Base-by-base conservation (phyloP, 2,797 vertebrate genomes). In the Cottoperca gobio region DNA sequence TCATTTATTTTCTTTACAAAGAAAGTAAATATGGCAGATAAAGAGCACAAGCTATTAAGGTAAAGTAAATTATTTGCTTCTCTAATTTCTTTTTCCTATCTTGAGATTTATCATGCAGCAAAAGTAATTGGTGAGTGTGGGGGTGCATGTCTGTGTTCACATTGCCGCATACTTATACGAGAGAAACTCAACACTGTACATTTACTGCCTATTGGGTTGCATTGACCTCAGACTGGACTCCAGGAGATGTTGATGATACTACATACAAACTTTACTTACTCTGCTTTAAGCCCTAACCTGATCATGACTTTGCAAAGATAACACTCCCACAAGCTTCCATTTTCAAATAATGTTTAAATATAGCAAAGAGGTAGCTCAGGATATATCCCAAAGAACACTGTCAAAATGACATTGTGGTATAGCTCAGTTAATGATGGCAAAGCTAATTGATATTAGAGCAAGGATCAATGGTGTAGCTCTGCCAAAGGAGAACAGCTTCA, bases 361-460 rank as follows among this genome's bases (percentile, higher is more conserved):
- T 62, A 75, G 31, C 54, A 7, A 16, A 4, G 43, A 60, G 35
- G 48, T 13, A 68, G 14, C 43, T 75, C 42, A 78, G 66, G 59
- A 74, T 67, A 76, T 83, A 79, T 74, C 49, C 49, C 35, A 71
- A 59, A 84, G 60, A 85, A 83, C 60, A 78, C 50, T 82, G 78
- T 89, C 77, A 79, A 78, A 80, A 87, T 91, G 80, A 88, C 86
- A 83, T 88, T 86, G 86, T 81, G 65, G 78, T 76, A 54, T 67
- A 61, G 77, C 80, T 88, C 76, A 59, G 73, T 81, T 91, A 88
- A 90, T 87, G 73, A 92, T 70, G 76, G 72, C 71, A 79, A 42
- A 46, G 66, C 72, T 90, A 90, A 94, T 90, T 93, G 89, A 92
- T 93, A 88, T 84, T 42, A 68, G 66, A 81, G 75, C 69, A 74